phyloP scores from a whole-genome alignment of 2,113 vertebrate genomes.

The Ondatra zibethicus region DNA sequence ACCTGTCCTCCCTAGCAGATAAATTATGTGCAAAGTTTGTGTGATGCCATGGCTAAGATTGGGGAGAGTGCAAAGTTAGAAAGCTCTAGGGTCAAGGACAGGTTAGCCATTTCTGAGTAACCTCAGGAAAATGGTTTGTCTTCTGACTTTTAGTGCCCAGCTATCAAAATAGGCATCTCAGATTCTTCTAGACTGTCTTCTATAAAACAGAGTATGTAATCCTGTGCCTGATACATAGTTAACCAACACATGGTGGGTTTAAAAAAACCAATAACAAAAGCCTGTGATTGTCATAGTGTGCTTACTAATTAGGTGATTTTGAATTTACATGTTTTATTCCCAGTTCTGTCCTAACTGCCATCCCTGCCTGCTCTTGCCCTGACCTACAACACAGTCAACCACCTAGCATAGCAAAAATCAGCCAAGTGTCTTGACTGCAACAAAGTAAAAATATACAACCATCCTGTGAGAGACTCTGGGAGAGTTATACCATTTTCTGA shows the following conservation, averaged over 20 bases:
- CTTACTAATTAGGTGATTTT: neutral
- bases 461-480: neutral
- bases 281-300: neutral
- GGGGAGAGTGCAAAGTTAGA: neutral
- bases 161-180: neutral
- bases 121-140: neutral
- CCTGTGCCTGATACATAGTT: neutral
- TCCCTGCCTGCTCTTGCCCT: neutral
- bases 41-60: neutral
- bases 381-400: neutral
- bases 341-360: neutral
- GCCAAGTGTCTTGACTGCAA: neutral
- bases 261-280: neutral
- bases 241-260: neutral
- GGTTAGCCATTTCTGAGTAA: constrained; percentile 5
- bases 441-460: neutral
- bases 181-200: neutral
- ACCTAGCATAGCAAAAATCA: neutral
- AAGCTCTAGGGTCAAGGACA: neutral
- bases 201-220: neutral
- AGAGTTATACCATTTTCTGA: neutral
- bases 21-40: neutral
- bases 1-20: neutral
- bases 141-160: neutral
- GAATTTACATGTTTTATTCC: neutral